phyloP scores from a whole-genome alignment of 2,888 invertebrate genomes.

The Lobophora halterata region DNA sequence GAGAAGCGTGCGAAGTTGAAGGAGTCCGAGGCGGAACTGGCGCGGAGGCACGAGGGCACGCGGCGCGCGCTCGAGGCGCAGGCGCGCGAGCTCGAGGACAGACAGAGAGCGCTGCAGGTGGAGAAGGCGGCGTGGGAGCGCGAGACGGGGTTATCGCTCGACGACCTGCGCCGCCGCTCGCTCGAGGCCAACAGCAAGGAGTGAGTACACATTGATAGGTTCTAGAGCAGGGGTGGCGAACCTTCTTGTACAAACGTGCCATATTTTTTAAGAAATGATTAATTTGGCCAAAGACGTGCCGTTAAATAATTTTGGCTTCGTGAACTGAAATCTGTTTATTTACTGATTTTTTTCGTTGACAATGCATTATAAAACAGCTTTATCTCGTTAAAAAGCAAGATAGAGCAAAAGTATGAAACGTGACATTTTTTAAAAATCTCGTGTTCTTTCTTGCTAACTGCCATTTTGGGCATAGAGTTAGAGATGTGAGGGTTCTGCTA shows the following conservation, averaged over 20 bases:
- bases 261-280: no score
- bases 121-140: conserved; percentile 96
- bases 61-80: conserved; percentile 90
- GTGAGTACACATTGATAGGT: conserved; percentile 72
- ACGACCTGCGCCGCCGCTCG: conserved; percentile 92
- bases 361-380: no score
- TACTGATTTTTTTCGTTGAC: background rate
- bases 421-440: no score
- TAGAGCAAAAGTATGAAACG: no score
- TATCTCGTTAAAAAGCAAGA: no score
- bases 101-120: conserved; percentile 89
- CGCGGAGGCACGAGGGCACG: conserved; percentile 92
- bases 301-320: no score
- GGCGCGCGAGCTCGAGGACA: conserved; percentile 95
- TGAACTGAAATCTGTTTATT: background rate
- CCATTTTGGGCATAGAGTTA: no score
- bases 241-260: no score
- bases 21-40: conserved; percentile 96
- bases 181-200: conserved; percentile 95
- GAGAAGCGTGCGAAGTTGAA: conserved; percentile 98
- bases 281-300: no score
- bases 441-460: no score
- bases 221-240: background rate
- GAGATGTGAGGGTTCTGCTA: no score
- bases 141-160: conserved; percentile 92